Conservation (phyloP, 2,797 vertebrate species). For the Alauda arvensis region DNA sequence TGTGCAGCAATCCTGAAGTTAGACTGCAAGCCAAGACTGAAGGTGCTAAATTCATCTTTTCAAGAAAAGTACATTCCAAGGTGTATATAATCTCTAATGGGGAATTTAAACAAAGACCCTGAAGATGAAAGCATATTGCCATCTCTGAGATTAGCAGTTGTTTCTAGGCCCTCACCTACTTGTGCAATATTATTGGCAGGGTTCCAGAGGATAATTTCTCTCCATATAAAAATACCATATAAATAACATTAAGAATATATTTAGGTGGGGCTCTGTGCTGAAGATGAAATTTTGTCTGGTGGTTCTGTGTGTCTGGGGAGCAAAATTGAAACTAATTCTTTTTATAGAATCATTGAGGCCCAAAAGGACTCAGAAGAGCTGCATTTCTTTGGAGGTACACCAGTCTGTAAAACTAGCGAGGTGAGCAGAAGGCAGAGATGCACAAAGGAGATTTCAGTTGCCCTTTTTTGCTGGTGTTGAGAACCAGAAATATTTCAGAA, state of each 20-base stretch:
- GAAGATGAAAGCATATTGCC: not conserved
- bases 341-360: not conserved
- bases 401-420: not conserved
- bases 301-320: not conserved
- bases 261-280: not conserved
- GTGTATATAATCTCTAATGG: not conserved
- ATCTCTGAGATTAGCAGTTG: not conserved
- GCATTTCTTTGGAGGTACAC: not conserved
- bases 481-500: not conserved
- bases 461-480: not conserved
- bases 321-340: not conserved
- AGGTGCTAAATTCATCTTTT: not conserved
- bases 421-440: not conserved
- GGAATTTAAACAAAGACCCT: conserved; percentile 26
- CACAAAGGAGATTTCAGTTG: not conserved
- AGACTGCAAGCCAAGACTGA: not conserved
- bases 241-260: not conserved
- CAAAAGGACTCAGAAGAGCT: not conserved
- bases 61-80: not conserved
- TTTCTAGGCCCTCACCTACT: not conserved
- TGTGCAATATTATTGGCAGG: not conserved
- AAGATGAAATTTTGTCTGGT: not conserved
- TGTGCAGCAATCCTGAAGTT: not conserved
- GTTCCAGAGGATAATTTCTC: not conserved
- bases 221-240: conserved; percentile 1